Evolutionary conservation across 1,140 invertebrate species (phyloP).

Genomic region (Sminthurides bifidus): DNA sequence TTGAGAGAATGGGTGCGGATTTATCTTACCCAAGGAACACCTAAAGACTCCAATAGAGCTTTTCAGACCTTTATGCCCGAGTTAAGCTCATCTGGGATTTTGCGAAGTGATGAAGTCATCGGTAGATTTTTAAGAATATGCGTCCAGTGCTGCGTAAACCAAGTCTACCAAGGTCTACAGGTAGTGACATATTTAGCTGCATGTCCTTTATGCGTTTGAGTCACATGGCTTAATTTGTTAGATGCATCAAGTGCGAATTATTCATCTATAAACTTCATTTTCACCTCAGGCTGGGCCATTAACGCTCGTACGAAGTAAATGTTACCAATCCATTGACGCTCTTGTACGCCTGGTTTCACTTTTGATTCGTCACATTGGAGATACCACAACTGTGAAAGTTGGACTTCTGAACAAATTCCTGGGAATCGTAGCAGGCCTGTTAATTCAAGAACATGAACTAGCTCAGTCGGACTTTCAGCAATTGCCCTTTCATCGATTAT

Average conservation of each 20-base stretch:
- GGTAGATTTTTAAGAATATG: slow-evolving; percentile 93
- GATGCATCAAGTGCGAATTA: too few relatives aligned
- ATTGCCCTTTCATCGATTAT: slow-evolving; percentile 91
- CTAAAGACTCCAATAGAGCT: slow-evolving; percentile 81
- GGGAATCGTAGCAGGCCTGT: slow-evolving; percentile 86
- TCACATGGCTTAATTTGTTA: too few relatives aligned
- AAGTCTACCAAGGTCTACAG: slow-evolving; percentile 31
- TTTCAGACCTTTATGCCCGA: slow-evolving; percentile 84
- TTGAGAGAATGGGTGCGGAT: slow-evolving; percentile 90
- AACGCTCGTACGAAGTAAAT: slow-evolving; percentile 67
- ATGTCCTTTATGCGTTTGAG: too few relatives aligned
- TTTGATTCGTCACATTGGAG: slow-evolving; percentile 89
- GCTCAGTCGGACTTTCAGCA: slow-evolving; percentile 81
- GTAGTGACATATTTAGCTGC: too few relatives aligned
- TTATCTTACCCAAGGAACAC: slow-evolving; percentile 65
- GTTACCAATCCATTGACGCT: slow-evolving; percentile 89
- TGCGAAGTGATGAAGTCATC: slow-evolving; percentile 95
- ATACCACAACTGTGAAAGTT: slow-evolving; percentile 88
- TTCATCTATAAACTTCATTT: slow-evolving; percentile 45
- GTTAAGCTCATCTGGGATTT: slow-evolving; percentile 91
- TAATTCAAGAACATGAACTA: slow-evolving; percentile 88
- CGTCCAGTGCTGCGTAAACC: slow-evolving; percentile 70
- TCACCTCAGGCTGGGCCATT: slow-evolving; percentile 40
- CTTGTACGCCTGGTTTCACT: slow-evolving; percentile 88
- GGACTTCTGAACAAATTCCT: slow-evolving; percentile 91